Conservation (phyloP, 2,888 invertebrate species). For the Tineola bisselliella region DNA sequence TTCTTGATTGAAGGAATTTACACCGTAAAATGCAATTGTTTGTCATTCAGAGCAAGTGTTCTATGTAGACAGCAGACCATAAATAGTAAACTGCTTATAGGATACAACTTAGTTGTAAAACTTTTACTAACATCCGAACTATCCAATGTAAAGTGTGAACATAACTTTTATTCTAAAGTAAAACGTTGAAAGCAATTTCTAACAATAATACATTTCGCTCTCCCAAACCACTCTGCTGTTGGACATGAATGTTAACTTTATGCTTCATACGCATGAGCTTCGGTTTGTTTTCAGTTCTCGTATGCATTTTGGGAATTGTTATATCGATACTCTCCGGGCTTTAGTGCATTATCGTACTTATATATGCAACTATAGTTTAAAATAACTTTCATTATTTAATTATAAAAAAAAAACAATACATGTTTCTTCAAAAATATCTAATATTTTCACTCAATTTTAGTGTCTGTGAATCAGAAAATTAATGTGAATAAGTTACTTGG, state of each 20-base stretch:
- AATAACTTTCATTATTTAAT: too few relatives aligned
- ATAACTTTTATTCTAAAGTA: neutral
- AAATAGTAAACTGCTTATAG: too few relatives aligned
- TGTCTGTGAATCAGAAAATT: neutral
- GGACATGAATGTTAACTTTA: neutral
- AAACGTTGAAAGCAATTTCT: neutral
- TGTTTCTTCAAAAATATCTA: too few relatives aligned
- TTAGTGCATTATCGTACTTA: too few relatives aligned
- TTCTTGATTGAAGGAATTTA: too few relatives aligned
- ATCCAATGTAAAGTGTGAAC: neutral
- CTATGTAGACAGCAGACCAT: too few relatives aligned
- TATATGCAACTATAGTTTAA: too few relatives aligned
- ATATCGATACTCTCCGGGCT: neutral
- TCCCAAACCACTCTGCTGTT: neutral
- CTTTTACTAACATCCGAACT: neutral
- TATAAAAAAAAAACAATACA: too few relatives aligned
- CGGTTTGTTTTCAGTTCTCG: neutral
- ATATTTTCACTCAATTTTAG: too few relatives aligned
- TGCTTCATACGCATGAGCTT: neutral
- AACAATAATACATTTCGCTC: neutral
- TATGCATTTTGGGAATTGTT: neutral
- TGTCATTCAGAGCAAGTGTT: too few relatives aligned
- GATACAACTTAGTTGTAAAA: neutral
- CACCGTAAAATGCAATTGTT: too few relatives aligned
- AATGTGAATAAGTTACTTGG: neutral